phyloP scores from a whole-genome alignment of 2,113 vertebrate genomes.

The Agapornis roseicollis region DNA sequence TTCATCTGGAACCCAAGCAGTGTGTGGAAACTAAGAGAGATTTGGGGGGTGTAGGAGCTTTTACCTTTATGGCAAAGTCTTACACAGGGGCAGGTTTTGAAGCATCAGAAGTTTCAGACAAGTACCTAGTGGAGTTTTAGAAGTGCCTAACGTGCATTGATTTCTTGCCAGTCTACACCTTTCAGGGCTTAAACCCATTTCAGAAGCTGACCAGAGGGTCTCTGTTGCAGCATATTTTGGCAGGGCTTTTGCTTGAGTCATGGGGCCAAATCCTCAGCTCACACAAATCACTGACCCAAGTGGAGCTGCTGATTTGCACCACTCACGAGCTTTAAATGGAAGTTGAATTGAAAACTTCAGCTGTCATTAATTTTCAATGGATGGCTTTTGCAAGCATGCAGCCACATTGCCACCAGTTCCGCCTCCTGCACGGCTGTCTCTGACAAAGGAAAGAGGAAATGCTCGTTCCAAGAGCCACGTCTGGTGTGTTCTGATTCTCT shows the following conservation, averaged over 20 bases:
- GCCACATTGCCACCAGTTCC: neutral
- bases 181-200: neutral
- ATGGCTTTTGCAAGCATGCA: neutral
- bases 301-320: constrained; percentile 35
- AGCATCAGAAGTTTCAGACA: neutral
- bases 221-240: neutral
- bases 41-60: neutral
- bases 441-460: neutral
- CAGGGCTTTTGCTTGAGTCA: neutral
- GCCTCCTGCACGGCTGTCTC: neutral
- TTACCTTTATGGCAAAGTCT: neutral
- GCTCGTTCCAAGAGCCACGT: neutral
- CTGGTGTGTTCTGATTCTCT: neutral
- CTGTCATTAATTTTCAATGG: constrained; percentile 43
- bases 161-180: neutral
- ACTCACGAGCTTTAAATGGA: constrained; percentile 25
- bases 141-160: neutral
- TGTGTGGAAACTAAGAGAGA: neutral
- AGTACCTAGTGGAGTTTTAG: neutral
- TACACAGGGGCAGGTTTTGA: neutral
- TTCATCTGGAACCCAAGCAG: neutral
- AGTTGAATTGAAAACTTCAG: constrained; percentile 59
- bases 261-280: neutral
- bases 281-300: constrained; percentile 44
- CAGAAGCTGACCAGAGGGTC: neutral